Conservation (phyloP, 2,888 invertebrate genomes). For the Girardia tigrina region DNA sequence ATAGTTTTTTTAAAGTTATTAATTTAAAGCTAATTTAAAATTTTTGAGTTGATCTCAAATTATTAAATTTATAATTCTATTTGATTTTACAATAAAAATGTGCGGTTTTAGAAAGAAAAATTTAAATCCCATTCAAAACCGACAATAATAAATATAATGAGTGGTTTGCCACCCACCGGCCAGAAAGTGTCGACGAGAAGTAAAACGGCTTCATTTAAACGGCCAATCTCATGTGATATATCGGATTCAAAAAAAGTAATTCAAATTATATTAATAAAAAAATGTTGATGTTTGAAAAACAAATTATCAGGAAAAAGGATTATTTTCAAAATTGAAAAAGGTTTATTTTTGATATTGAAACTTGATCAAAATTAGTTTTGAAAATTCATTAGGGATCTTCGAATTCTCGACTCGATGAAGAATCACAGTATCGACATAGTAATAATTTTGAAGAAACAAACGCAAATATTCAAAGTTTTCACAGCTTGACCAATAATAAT, state of each 20-base stretch:
- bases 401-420: constrained; percentile 1
- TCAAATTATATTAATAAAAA: background rate
- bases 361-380: too few relatives aligned
- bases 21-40: too few relatives aligned
- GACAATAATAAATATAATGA: background rate
- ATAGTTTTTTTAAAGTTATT: too few relatives aligned
- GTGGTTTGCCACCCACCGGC: background rate
- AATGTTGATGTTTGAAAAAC: background rate
- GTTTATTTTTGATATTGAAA: too few relatives aligned
- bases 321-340: background rate
- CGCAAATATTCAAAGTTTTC: too few relatives aligned
- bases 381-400: background rate
- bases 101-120: background rate
- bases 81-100: background rate
- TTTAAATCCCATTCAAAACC: background rate
- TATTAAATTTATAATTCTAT: background rate
- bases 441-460: too few relatives aligned
- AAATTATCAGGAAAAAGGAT: background rate
- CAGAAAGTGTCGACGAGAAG: background rate
- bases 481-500: too few relatives aligned
- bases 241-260: background rate
- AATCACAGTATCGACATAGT: background rate
- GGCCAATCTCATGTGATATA: background rate
- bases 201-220: background rate
- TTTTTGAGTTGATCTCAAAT: too few relatives aligned